Base-by-base conservation (phyloP, 2,797 vertebrate species). In the Manis pentadactyla region DNA sequence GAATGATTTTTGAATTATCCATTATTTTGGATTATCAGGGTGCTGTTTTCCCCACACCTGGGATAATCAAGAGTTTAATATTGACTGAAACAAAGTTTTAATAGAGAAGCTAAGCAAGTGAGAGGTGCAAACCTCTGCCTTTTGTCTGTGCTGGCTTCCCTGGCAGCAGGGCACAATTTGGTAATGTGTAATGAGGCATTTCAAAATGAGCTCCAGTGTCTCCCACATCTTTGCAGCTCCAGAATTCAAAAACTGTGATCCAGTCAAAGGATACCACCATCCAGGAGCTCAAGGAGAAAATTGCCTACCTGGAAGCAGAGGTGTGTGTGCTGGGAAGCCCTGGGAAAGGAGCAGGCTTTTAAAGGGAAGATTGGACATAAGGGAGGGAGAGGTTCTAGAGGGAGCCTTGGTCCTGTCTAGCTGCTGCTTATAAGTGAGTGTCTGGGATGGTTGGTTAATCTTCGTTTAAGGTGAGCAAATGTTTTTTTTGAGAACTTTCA, bases 161-260 rank as follows among this genome's bases (percentile, higher is more conserved):
- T 6, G 5, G 66, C 19, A 34, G 68, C 39, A 0, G 63, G 79
- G 59, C 6, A 6, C 83, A 25, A 53, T 57, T 63, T 3, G 12
- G 37, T 64, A 49, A n/a, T 4, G 1, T 42, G n/a, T 63, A 14
- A 34, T 87, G 59, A 68, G 25, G 83, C 90, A 95, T 57, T 86
- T 79, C 27, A 59, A 34, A 93, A 21, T 5, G 17, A 85, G 49
- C 53, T 53, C 37, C 10, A 1, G 7, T 71, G 21, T 79, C 49
- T 81, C 66, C 39, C 53, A 0, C 4, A 4, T 63, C 83, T 49
- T 88, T 77, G 6, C 97, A 99, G 99, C 99, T 99, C 94, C 99
- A 99, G 98, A 99, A 99, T 98, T 99, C 99, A 14, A 99, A 99
- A 96, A 99, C 99, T 8, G 99, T 99, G 98, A 99, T 99, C 96